Evolutionary conservation across 1,140 invertebrate genomes (phyloP), one percentile per base, ranked within the genome.

Genomic region (Heliothis virescens): DNA sequence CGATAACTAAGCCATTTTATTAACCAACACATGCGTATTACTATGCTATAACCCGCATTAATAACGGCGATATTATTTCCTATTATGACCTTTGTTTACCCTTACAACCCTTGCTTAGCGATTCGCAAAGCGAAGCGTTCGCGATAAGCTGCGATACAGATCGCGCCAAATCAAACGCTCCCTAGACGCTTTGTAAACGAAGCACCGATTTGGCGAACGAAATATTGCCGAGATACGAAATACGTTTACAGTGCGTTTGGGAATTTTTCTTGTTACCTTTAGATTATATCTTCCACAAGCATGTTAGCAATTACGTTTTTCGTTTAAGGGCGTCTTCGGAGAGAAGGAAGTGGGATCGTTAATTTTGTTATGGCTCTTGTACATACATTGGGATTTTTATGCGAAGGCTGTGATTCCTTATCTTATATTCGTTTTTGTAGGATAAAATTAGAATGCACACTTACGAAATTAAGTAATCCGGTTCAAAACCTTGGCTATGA

Each of bases 111-210:
- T 76, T 76, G 47, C 57, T 13, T n/a, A 48, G 34, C 47, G 26
- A 63, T 63, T 12, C n/a, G 34, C 18, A 55, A 60, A 41, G 55
- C 53, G 41, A 26, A 77, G n/a, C 65, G 10, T 29, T 21, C 10
- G 11, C 82, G 82, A 85, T 86, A 85, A 83, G 79, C 67, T 57
- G 75, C 65, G 87, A 89, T 89, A 87, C 63, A 79, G 53, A 90
- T 87, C 84, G 82, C 77, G 85, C 83, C 85, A 86, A 89, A 88
- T 88, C 87, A 88, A 90, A 90, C 84, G 85, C 72, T 89, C 89
- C 87, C 90, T 72, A 52, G 87, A 82, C 84, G 84, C 82, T 41
- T 41, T 41, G 34, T 41, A 41, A 41, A 41, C 34, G 34, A 78
- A 83, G 86, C 85, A 86, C 57, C 87, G 82, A 88, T 89, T 87